Conservation (phyloP, 2,888 invertebrate genomes). For the Drosophila nr. fundita region DNA sequence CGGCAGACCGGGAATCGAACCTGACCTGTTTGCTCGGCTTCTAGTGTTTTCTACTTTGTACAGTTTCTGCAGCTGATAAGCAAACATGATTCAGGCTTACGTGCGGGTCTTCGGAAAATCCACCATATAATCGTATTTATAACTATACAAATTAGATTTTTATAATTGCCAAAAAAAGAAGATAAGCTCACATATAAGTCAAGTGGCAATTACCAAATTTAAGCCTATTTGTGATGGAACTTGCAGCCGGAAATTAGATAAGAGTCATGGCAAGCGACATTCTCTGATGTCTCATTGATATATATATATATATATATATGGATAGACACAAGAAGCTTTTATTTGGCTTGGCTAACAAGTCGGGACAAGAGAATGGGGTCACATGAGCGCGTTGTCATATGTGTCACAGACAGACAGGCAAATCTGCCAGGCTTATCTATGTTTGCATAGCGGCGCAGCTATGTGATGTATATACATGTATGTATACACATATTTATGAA, state of each 20-base stretch:
- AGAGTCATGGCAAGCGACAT: constrained; percentile 9
- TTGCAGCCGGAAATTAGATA: constrained; percentile 47
- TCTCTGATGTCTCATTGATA: constrained; percentile 8
- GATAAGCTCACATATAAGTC: constrained; percentile 21
- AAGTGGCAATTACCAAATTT: constrained; percentile 1
- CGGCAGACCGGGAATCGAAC: background rate
- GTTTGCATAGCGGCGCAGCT: constrained; percentile 25
- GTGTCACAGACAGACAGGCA: constrained; percentile 20
- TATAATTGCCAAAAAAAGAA: background rate
- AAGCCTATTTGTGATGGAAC: constrained; percentile 18
- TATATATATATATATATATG: background rate
- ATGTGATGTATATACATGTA: constrained; percentile 37
- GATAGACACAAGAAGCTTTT: constrained; percentile 25
- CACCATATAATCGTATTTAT: background rate
- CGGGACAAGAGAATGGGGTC: constrained; percentile 52
- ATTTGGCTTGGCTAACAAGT: constrained; percentile 23
- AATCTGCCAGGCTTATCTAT: constrained; percentile 32
- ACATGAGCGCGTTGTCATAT: constrained; percentile 46
- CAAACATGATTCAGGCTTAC: background rate
- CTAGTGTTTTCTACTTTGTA: constrained; percentile 3
- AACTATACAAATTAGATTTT: background rate
- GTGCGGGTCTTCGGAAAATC: constrained; percentile 1
- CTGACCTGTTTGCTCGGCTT: background rate
- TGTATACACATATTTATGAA: background rate
- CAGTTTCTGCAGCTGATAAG: constrained; percentile 11